Evolutionary conservation across 2,113 vertebrate genomes (phyloP), one percentile per base, ranked within the genome.

Genomic region (Ellobius talpinus): DNA sequence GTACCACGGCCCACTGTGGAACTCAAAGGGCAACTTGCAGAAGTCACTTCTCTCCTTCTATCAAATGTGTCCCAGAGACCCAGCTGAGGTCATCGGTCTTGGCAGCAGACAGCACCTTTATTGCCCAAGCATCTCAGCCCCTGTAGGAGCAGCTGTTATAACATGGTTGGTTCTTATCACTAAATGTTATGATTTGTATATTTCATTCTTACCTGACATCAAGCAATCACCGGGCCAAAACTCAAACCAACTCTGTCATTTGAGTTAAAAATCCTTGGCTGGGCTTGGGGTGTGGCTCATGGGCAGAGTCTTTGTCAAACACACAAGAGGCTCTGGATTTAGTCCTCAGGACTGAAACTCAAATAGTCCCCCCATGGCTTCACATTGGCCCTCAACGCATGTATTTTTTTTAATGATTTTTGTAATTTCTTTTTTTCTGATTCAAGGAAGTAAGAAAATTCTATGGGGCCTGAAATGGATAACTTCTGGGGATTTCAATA

Each of bases 401-500:
- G 55, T 52, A 58, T 58, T 58, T 58, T 47, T 47, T 58, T 58
- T 4, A 7, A 8, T 93, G 21, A 26, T 36, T 68, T 95, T 93
- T 70, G n/a, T 66, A 70, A n/a, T 84, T 39, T 29, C 50, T 17
- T 36, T 78, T 78, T 39, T 31, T 1, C 42, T 72, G 26, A 29
- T 72, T 85, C 26, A 82, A 13, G 24, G 7, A 76, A 72, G 74
- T 74, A 45, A 4, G 14, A 16, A 70, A 87, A 93, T 79, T 50
- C 5, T 39, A 21, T 19, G 2, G 52, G 61, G 7, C 50, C 58
- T 89, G 45, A 82, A 81, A 77, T 36, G 33, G 5, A 45, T 7
- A 0, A 89, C 13, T 78, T 91, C 63, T 93, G 78, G 26, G 63
- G 29, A 63, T 39, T 79, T 94, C 77, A 87, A 66, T 96, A 79